Base-by-base conservation (phyloP, 2,888 invertebrate genomes). In the Hydropsyche betteni region DNA sequence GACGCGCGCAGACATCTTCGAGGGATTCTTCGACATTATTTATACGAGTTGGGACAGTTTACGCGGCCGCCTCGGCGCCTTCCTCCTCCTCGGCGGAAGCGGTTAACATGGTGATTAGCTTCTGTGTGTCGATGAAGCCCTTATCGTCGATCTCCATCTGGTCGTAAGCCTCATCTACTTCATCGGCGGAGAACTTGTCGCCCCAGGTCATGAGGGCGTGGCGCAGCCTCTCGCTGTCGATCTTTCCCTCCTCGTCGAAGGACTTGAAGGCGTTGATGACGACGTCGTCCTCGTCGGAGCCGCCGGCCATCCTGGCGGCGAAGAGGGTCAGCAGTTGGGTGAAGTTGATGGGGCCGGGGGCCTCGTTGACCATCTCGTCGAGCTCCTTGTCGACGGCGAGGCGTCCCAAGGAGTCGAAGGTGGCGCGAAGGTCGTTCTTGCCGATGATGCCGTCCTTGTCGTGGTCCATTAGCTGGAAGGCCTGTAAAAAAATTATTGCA, bases 391-490 rank as follows among this genome's bases (percentile, higher is more conserved):
- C 97, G 83, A 91, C 90, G 83, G 94, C 93, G 82, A 97, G 90
- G 86, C 94, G 94, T 86, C 97, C 97, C 82, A 97, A 92, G 82
- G 93, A 93, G 89, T 97, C 96, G 89, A 95, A 96, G 84, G 94
- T 94, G 84, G 93, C 93, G 84, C 95, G 92, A 84, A 96, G 90
- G 88, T 96, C 96, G 86, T 92, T 92, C 90, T 96, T 96, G 86
- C 94, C 91, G 87, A 93, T 91, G 87, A 95, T 91, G 82, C 95
- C 95, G 85, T 97, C 97, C 88, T 97, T 97, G 90, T 97, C 96
- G 87, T 93, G 92, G 90, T 97, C 97, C 94, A 97, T 97, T 83
- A 97, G 92, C 88, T 93, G 93, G 93, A 97, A 97, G 84, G 94
- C 97, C 93, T 95, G 85, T 5, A 44, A 69, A 70, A 52, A 70